Conservation (phyloP, 1,140 invertebrate species). For the Pseudomyrmex cubaensis region DNA sequence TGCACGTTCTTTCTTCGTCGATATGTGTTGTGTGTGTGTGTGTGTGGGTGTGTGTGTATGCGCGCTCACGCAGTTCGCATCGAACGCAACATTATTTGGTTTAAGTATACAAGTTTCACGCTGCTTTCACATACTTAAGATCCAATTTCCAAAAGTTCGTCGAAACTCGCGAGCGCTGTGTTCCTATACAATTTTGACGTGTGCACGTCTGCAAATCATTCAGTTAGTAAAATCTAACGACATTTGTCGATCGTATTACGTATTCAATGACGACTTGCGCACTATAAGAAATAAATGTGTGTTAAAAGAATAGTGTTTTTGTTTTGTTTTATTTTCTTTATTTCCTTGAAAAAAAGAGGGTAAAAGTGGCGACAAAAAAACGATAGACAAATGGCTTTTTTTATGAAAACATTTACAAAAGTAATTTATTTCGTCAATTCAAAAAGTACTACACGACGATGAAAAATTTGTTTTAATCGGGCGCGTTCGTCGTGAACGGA, state of each 20-base stretch:
- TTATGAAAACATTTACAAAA: slow-evolving; percentile 81
- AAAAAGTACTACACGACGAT: slow-evolving; percentile 71
- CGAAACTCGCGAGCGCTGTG: neutral
- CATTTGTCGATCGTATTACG: too few relatives aligned
- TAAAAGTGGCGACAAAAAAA: neutral
- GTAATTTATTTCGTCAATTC: slow-evolving; percentile 80
- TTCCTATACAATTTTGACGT: too few relatives aligned
- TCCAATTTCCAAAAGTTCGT: neutral
- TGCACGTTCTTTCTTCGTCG: slow-evolving; percentile 11
- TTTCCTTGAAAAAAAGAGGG: neutral
- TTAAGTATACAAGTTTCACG: slow-evolving; percentile 25
- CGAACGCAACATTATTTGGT: neutral
- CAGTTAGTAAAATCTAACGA: too few relatives aligned
- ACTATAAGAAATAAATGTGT: too few relatives aligned
- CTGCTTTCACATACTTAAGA: slow-evolving; percentile 32
- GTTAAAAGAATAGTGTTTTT: too few relatives aligned
- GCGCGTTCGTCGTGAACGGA: slow-evolving; percentile 66
- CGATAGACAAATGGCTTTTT: slow-evolving; percentile 46
- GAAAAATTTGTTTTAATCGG: slow-evolving; percentile 74
- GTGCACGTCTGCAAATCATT: too few relatives aligned
- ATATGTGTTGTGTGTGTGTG: neutral
- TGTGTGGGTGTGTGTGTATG: neutral
- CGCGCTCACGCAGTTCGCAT: slow-evolving; percentile 19
- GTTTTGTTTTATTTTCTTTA: neutral
- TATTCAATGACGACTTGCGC: too few relatives aligned